phyloP scores from a whole-genome alignment of 2,888 invertebrate genomes.

The Fragum fragum region DNA sequence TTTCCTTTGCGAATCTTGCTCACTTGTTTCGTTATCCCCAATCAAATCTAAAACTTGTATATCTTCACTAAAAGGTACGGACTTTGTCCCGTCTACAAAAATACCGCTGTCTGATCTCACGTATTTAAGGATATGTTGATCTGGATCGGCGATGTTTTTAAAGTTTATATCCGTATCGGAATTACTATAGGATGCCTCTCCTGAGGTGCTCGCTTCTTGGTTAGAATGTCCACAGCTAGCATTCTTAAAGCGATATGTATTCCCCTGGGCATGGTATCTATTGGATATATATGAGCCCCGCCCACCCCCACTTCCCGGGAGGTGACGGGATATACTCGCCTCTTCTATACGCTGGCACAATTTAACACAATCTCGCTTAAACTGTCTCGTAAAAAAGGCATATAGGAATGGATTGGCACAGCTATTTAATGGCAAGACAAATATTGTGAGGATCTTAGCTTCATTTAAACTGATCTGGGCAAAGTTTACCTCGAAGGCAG shows the following conservation, averaged over 20 bases:
- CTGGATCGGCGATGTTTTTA: conserved; percentile 49
- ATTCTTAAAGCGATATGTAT: conserved; percentile 70
- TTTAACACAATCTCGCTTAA: conserved; percentile 98
- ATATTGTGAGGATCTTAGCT: conserved; percentile 98
- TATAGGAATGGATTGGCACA: conserved; percentile 99
- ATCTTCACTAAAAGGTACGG: conserved; percentile 27
- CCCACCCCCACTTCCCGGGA: conserved; percentile 77
- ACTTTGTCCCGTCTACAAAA: conserved; percentile 37
- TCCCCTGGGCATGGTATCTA: conserved; percentile 70
- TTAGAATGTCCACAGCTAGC: conserved; percentile 72
- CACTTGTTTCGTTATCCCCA: background rate
- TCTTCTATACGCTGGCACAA: conserved; percentile 98
- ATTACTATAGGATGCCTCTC: conserved; percentile 65
- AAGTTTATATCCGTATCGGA: conserved; percentile 51
- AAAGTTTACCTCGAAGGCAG: conserved; percentile 94
- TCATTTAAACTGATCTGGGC: conserved; percentile 95
- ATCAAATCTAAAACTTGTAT: conserved; percentile 18
- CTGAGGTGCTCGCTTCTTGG: conserved; percentile 69
- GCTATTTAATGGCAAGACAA: conserved; percentile 97
- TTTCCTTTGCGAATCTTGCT: background rate
- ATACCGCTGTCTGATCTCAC: conserved; percentile 51
- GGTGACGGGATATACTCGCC: conserved; percentile 80
- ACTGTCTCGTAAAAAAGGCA: conserved; percentile 98
- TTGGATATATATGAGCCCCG: conserved; percentile 71
- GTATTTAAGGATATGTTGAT: conserved; percentile 47